Evolutionary conservation across 2,113 vertebrate species (phyloP).

Genomic region (Pseudopodoces humilis): DNA sequence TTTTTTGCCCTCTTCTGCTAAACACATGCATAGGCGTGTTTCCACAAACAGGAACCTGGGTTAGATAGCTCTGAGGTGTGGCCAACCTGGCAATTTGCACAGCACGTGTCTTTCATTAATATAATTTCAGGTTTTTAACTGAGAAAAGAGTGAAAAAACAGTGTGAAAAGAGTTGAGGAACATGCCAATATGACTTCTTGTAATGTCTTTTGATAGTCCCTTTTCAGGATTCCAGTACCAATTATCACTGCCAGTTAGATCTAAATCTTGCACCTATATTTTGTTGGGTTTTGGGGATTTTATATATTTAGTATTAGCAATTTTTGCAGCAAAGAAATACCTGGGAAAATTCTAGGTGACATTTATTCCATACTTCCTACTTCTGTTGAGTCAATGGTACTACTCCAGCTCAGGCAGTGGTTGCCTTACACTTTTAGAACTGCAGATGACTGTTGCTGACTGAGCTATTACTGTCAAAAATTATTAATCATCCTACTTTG

Average conservation of each 20-base stretch:
- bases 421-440: background rate
- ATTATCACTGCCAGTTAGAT: background rate
- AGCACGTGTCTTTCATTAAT: background rate
- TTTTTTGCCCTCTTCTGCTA: background rate
- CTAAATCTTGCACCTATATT: background rate
- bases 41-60: background rate
- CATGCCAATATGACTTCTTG: background rate
- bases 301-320: background rate
- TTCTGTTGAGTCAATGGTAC: background rate
- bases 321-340: background rate
- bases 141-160: background rate
- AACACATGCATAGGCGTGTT: background rate
- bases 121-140: background rate
- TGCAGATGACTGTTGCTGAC: background rate
- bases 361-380: background rate
- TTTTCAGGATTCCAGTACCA: background rate
- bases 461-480: background rate
- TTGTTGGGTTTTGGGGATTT: fast-evolving
- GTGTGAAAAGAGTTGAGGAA: background rate
- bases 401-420: background rate
- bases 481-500: background rate
- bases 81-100: background rate
- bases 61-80: background rate
- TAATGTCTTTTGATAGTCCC: background rate
- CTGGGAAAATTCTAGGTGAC: background rate